Evolutionary conservation across 2,888 invertebrate species (phyloP), one percentile per base, ranked within the genome.

Genomic region (Stratiomys singularior): DNA sequence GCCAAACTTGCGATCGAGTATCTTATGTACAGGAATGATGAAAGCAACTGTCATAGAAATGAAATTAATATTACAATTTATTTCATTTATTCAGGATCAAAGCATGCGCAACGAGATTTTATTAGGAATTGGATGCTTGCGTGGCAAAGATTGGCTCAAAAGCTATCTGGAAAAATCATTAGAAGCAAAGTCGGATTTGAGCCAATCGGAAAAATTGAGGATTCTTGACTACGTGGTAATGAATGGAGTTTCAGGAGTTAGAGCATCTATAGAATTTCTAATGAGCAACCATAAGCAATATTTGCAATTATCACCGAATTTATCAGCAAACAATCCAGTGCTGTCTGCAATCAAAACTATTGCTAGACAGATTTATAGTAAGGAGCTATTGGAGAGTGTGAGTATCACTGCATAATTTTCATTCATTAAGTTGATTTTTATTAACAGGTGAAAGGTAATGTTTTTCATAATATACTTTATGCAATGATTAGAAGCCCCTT

Each of bases 101-200:
- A 88, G 91, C 82, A 91, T 92, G 79, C 90, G 91, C 79, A 85
- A 88, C 0, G 87, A 89, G n/a, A 85, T 94, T 0, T 87, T 93
- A 60, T 87, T 87, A 0, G 89, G 92, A 0, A 84, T 95, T 67
- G 92, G 92, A 9, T 94, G 94, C 82, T 89, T 92, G 1, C 86
- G 88, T 18, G 88, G 91, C 66, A 82, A 84, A 0, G 88, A 88
- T 46, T 87, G 89, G 5, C 87, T 93, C 21, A 81, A 84, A 47
- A 88, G 88, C 88, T 93, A 86, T 84, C 85, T 87, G 23, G 77
- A 80, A 28, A 85, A 84, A 79, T 84, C 86, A 21, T 84, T 85
- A 47, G 79, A 78, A 37, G 11, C 63, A 0, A 81, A 25, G 1
- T 83, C 83, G 18, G 79, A 80, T 18, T 77, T 86, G 76, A 64